Conservation (phyloP, 1,140 invertebrate species). For the Drosophila pectinifera region DNA sequence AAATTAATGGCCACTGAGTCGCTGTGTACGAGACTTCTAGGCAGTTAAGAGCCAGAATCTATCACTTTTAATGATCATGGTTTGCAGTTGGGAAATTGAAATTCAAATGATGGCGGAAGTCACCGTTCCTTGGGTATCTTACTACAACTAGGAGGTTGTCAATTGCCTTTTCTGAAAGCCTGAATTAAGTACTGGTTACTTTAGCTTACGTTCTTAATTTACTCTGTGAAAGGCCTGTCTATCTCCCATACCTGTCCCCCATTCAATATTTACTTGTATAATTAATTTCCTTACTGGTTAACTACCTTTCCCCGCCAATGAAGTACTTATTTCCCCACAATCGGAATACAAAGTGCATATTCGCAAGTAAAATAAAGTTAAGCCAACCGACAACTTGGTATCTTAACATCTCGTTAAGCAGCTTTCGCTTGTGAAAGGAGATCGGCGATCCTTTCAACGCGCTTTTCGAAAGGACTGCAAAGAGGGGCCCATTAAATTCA, state of each 20-base stretch:
- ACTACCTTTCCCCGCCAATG: not conserved
- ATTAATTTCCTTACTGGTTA: not conserved
- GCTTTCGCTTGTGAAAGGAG: slow-evolving; percentile 33
- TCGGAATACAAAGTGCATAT: slow-evolving; percentile 8
- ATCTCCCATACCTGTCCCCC: not conserved
- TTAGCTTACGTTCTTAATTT: no score
- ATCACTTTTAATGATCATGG: slow-evolving; percentile 41
- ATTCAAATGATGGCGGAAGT: slow-evolving; percentile 1
- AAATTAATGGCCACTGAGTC: slow-evolving; percentile 61
- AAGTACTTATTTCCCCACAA: slow-evolving; percentile 6
- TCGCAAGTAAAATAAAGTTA: slow-evolving; percentile 9
- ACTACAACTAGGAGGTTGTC: not conserved
- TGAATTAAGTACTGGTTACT: not conserved
- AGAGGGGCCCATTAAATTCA: slow-evolving; percentile 69
- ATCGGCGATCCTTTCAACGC: slow-evolving; percentile 51
- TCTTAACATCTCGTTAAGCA: slow-evolving; percentile 43
- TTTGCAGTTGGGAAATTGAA: slow-evolving; percentile 14
- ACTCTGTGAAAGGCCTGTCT: not conserved
- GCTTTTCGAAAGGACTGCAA: slow-evolving; percentile 10
- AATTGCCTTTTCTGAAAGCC: no score
- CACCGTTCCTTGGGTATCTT: not conserved
- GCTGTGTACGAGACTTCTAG: slow-evolving; percentile 39
- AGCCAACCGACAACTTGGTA: slow-evolving; percentile 17
- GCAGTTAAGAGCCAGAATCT: slow-evolving; percentile 40
- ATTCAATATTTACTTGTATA: not conserved